Conservation (phyloP, 2,888 invertebrate genomes). For the Xanthia togata region DNA sequence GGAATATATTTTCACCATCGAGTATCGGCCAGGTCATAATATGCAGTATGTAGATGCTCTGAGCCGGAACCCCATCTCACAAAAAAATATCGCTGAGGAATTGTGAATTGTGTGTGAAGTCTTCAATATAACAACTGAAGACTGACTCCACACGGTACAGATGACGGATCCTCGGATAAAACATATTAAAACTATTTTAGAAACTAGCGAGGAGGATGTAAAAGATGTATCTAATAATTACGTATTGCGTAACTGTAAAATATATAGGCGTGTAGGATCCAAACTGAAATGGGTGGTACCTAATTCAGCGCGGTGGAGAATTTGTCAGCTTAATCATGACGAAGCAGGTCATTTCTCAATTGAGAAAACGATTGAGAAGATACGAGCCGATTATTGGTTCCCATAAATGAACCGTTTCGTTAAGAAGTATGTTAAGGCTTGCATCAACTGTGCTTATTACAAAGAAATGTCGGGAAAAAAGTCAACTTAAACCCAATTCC, state of each 20-base stretch:
- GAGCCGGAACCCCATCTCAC: not conserved
- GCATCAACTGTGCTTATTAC: slow-evolving; percentile 8
- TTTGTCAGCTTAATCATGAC: slow-evolving; percentile 24
- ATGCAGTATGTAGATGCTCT: slow-evolving; percentile 41
- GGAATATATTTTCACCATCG: slow-evolving; percentile 28
- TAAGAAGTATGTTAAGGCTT: slow-evolving; percentile 16
- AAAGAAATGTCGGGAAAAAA: not conserved
- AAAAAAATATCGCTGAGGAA: not conserved
- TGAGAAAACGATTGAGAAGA: slow-evolving; percentile 19
- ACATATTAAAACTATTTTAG: slow-evolving; percentile 7
- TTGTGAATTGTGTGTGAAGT: too few relatives aligned
- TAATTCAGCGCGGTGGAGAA: not conserved
- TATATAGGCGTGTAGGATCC: not conserved
- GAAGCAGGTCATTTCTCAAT: slow-evolving; percentile 32
- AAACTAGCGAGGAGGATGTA: not conserved
- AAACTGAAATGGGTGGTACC: slow-evolving; percentile 31
- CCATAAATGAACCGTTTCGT: slow-evolving; percentile 14
- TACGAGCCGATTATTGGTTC: slow-evolving; percentile 12
- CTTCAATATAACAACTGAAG: slow-evolving; percentile 11
- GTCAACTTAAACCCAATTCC: slow-evolving; percentile 9
- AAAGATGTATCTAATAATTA: slow-evolving; percentile 7
- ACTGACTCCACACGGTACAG: slow-evolving; percentile 24
- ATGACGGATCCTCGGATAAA: slow-evolving; percentile 17
- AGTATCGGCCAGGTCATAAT: slow-evolving; percentile 26
- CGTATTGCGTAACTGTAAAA: slow-evolving; percentile 4